These are phyloP conservation scores for Poeciliopsis paucimaculata DNA, from an alignment of 2,797 vertebrate genomes.

Conservation along the genomic window DNA sequence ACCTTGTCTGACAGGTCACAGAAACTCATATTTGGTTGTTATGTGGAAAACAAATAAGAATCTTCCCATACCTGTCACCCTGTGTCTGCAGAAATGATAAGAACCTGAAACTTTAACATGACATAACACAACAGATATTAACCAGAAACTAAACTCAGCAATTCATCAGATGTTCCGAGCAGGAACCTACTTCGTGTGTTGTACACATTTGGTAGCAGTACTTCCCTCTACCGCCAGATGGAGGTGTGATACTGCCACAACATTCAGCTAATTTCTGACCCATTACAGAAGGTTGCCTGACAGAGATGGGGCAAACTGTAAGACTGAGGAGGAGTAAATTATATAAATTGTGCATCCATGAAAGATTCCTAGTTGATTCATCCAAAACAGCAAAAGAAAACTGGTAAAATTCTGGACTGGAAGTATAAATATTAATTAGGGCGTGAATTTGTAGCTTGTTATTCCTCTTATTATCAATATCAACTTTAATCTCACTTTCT, in stretches of 20 bases:
- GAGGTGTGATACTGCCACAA: conserved; percentile 65
- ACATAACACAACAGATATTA: background rate
- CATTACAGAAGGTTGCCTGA: conserved; percentile 19
- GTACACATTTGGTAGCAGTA: conserved; percentile 11
- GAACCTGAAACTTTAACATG: background rate
- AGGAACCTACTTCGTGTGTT: background rate
- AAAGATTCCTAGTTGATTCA: background rate
- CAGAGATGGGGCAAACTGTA: conserved; percentile 25
- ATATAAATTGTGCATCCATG: conserved; percentile 28
- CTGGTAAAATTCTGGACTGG: background rate
- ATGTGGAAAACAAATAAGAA: background rate
- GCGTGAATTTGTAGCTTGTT: conserved; percentile 4
- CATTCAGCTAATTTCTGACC: conserved; percentile 24
- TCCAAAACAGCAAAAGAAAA: background rate
- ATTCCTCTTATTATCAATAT: background rate
- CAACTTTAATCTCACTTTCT: background rate
- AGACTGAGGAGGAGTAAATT: conserved; percentile 40
- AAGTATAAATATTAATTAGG: conserved; percentile 3
- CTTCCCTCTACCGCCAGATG: conserved; percentile 74
- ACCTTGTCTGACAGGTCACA: too few species aligned
- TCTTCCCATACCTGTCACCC: background rate
- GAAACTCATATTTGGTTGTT: background rate
- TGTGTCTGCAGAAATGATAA: background rate
- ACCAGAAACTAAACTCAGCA: background rate
- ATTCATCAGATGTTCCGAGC: background rate